Conservation (phyloP, 2,797 vertebrate genomes). For the Fistularia tabacaria region DNA sequence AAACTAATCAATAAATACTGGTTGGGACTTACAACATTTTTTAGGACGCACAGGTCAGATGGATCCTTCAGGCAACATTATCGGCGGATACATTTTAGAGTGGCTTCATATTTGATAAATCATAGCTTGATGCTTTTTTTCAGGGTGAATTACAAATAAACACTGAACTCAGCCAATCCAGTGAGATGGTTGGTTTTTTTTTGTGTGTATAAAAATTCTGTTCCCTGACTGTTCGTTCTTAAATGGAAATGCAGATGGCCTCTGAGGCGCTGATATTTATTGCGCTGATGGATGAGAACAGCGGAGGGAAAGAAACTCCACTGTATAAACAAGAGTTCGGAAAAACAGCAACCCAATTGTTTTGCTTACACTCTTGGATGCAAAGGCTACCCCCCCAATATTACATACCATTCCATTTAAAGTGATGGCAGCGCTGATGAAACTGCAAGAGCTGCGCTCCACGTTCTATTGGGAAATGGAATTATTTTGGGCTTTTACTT, state of each 20-base stretch:
- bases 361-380: constrained; percentile 70
- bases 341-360: constrained; percentile 71
- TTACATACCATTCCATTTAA: constrained; percentile 93
- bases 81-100: too few species aligned
- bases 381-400: constrained; percentile 73
- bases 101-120: too few species aligned
- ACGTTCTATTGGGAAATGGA: constrained; percentile 64
- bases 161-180: too few species aligned
- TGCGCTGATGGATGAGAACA: constrained; percentile 38
- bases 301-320: constrained; percentile 28
- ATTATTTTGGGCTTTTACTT: too few species aligned
- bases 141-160: too few species aligned
- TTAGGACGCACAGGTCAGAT: too few species aligned
- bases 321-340: constrained; percentile 63
- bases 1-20: too few species aligned
- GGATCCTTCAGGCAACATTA: too few species aligned
- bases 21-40: too few species aligned
- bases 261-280: constrained; percentile 20
- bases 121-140: too few species aligned
- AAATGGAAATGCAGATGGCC: constrained; percentile 67
- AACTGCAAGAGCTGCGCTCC: constrained; percentile 45
- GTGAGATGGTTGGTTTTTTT: too few species aligned
- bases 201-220: constrained; percentile 11
- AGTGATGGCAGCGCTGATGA: constrained; percentile 69
- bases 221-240: constrained; percentile 47